Conservation (phyloP, 2,888 invertebrate species). For the Ligdia adustata region DNA sequence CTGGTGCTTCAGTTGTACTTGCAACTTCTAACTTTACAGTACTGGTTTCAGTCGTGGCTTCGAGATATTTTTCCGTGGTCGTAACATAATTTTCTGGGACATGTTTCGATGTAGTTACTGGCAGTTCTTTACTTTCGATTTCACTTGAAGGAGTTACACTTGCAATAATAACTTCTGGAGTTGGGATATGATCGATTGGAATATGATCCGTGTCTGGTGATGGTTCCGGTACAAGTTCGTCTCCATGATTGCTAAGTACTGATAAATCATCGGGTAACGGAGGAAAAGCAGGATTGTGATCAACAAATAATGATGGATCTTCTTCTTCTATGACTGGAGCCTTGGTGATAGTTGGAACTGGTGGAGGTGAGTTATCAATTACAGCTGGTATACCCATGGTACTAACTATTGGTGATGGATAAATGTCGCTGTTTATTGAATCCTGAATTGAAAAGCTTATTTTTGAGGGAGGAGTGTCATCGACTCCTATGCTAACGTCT, state of each 20-base stretch:
- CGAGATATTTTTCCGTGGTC: conserved; percentile 47
- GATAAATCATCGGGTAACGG: conserved; percentile 76
- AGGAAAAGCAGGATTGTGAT: conserved; percentile 77
- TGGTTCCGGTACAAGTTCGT: conserved; percentile 66
- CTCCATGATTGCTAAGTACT: conserved; percentile 68
- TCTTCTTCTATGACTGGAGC: conserved; percentile 69
- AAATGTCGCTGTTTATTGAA: conserved; percentile 62
- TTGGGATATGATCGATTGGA: conserved; percentile 37
- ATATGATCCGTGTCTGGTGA: conserved; percentile 58
- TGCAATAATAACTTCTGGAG: conserved; percentile 49
- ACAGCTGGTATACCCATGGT: conserved; percentile 53
- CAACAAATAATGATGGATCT: conserved; percentile 56
- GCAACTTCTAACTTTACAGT: conserved; percentile 37
- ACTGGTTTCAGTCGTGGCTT: conserved; percentile 34
- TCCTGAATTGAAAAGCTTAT: conserved; percentile 70
- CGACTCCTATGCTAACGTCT: conserved; percentile 44
- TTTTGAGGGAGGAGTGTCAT: conserved; percentile 64
- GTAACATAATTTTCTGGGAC: conserved; percentile 42
- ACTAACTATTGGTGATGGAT: conserved; percentile 58
- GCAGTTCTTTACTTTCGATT: conserved; percentile 43
- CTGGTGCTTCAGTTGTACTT: conserved; percentile 41
- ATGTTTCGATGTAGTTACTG: conserved; percentile 47
- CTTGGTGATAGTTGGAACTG: conserved; percentile 56
- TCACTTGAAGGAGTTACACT: conserved; percentile 47
- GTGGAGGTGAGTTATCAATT: conserved; percentile 38